Conservation (phyloP, 2,113 vertebrate genomes). For the Phycodurus eques region DNA sequence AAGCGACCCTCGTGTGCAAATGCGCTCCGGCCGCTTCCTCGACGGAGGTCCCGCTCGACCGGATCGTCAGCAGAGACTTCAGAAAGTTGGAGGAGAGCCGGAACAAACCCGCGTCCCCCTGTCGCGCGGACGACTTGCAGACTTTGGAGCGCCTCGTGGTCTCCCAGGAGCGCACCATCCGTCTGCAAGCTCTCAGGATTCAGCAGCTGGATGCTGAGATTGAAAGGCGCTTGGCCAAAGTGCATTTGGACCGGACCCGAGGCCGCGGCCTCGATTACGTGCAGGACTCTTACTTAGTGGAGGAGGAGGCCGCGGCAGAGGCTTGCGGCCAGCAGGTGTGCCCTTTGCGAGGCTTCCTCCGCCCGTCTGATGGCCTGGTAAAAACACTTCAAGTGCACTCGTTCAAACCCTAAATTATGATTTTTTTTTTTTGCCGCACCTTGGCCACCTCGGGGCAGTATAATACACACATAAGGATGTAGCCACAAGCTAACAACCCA, state of each 20-base stretch:
- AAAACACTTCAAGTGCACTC: not conserved
- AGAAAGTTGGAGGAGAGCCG: conserved; percentile 92
- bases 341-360: conserved; percentile 73
- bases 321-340: conserved; percentile 21
- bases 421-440: too few relatives aligned
- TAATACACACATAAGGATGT: too few relatives aligned
- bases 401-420: too few relatives aligned
- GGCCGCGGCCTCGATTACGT: conserved; percentile 89
- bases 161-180: conserved; percentile 92
- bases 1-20: conserved; percentile 74
- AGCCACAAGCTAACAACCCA: too few relatives aligned
- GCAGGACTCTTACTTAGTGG: conserved; percentile 89
- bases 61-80: conserved; percentile 90
- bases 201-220: conserved; percentile 88
- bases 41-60: conserved; percentile 76
- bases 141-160: conserved; percentile 88
- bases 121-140: conserved; percentile 83
- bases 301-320: conserved; percentile 23
- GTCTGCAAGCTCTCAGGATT: conserved; percentile 88
- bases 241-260: conserved; percentile 84
- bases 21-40: conserved; percentile 54
- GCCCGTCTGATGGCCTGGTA: conserved; percentile 75
- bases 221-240: conserved; percentile 82
- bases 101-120: conserved; percentile 63
- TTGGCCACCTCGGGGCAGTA: too few relatives aligned